Base-by-base conservation (phyloP, 2,113 vertebrate species). In the Xenopus borealis region DNA sequence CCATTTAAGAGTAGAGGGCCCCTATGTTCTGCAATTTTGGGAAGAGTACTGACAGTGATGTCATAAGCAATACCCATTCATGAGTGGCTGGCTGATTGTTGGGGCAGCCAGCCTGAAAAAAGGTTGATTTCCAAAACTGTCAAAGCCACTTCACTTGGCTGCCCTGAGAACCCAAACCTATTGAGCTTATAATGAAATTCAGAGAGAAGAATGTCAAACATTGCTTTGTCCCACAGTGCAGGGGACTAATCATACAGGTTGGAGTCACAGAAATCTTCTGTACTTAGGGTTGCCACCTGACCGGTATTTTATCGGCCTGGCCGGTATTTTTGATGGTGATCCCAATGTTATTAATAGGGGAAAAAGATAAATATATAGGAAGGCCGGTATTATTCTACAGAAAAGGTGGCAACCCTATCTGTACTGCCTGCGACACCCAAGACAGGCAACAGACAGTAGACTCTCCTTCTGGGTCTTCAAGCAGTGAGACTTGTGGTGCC, bases 101-200 rank as follows among this genome's bases (percentile, higher is more conserved):
- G 57, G 65, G 66, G 66, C 72, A 68, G 72, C 73, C 46, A 69
- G 19, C 44, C 73, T 69, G 67, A 62, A 69, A 27, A 40, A 59
- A 75, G 72, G 73, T n/a, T 75, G 73, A 75, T 66, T 69, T 75
- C 73, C 73, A 75, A 47, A 69, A 12, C 73, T 75, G 73, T 75
- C 73, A 69, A 75, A 75, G 73, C 47, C 73, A 75, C 66, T 75
- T 75, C 58, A 75, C 73, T 69, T 47, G 73, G 62, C 73, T 69
- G 73, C 68, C 44, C 66, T 44, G 73, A 69, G 47, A 69, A 75
- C 66, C 73, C 73, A 69, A 69, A 75, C 27, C 66, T 69, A 75
- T 75, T 75, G 66, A 75, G 66, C 30, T 75, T 23, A 69, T 69
- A 75, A 75, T 69, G 73, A 75, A 75, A 69, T 75, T 75, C 66